Conservation (phyloP, 1,140 invertebrate species). For the Tribolium madens region DNA sequence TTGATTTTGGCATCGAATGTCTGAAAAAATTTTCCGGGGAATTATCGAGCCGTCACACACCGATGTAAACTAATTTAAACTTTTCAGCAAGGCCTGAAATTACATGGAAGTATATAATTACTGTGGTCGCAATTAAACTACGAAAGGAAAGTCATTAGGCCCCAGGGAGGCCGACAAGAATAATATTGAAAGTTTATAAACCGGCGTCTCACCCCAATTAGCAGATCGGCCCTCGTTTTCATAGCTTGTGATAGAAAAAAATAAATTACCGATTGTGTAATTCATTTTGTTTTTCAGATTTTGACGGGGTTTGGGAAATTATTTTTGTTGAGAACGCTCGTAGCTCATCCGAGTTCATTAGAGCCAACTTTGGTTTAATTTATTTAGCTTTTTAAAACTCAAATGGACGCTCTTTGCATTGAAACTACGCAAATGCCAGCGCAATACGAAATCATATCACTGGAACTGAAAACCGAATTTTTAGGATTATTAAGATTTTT, state of each 20-base stretch:
- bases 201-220: conserved; percentile 30
- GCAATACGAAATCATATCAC: too few species aligned
- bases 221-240: conserved; percentile 40
- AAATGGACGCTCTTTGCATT: too few species aligned
- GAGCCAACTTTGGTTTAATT: neutral
- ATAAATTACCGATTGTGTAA: neutral
- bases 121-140: conserved; percentile 55
- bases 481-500: too few species aligned
- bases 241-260: neutral
- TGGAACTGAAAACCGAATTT: too few species aligned
- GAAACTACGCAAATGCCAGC: too few species aligned
- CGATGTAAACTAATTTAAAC: conserved; percentile 62
- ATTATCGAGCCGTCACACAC: conserved; percentile 40
- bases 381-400: neutral
- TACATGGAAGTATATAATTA: conserved; percentile 62
- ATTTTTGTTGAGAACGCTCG: conserved; percentile 8
- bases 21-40: neutral
- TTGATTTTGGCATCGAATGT: conserved; percentile 24
- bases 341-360: conserved; percentile 3
- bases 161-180: conserved; percentile 46
- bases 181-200: conserved; percentile 56
- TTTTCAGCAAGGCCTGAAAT: conserved; percentile 61
- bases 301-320: conserved; percentile 1
- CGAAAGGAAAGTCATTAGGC: conserved; percentile 57
- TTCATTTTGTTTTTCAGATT: conserved; percentile 13